Evolutionary conservation across 2,113 vertebrate genomes (phyloP).

Genomic region (Nyctereutes procyonoides): DNA sequence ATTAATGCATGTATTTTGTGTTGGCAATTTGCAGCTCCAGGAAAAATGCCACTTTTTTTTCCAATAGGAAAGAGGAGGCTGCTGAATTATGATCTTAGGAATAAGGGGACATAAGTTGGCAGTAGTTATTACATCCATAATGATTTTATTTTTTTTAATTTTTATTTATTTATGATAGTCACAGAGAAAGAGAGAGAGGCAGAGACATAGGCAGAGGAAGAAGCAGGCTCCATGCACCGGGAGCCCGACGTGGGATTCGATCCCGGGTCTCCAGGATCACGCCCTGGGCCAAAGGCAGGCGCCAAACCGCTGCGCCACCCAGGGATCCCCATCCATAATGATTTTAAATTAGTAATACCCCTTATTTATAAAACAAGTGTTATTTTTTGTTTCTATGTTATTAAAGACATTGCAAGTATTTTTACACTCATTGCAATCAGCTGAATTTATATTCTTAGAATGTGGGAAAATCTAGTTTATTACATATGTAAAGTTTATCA

Average conservation of each 20-base stretch:
- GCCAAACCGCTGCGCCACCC: too few species aligned
- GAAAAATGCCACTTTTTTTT: constrained; percentile 14
- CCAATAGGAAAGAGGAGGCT: neutral
- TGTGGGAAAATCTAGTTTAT: neutral
- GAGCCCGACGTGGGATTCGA: too few species aligned
- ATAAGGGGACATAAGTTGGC: neutral
- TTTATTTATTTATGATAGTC: too few species aligned
- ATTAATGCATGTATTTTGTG: constrained; percentile 4
- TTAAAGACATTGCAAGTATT: constrained; percentile 39
- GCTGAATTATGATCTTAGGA: neutral
- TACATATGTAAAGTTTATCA: constrained; percentile 50
- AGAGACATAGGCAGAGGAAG: too few species aligned
- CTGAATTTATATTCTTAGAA: neutral
- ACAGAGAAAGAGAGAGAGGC: too few species aligned
- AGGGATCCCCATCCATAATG: too few species aligned
- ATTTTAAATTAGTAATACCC: constrained; percentile 21
- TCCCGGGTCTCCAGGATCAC: too few species aligned
- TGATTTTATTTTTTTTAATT: too few species aligned
- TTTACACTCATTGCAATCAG: constrained; percentile 2
- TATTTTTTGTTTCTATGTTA: neutral
- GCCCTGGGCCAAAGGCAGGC: too few species aligned
- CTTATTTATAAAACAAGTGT: neutral
- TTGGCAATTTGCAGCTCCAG: neutral
- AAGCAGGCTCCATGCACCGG: too few species aligned
- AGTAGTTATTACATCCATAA: neutral